phyloP scores from a whole-genome alignment of 2,797 vertebrate genomes.

The Sardinella longiceps region DNA sequence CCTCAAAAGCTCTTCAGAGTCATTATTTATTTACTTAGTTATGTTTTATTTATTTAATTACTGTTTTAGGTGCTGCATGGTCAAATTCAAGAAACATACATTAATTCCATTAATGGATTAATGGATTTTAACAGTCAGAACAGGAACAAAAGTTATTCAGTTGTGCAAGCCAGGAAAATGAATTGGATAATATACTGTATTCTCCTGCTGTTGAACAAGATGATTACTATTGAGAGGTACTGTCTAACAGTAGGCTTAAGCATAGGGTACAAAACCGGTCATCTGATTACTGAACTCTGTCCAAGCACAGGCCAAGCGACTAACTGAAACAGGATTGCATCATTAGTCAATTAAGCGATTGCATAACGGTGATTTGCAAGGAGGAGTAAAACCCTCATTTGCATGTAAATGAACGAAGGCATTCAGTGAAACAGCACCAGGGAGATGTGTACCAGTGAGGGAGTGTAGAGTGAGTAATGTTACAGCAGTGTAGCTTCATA shows the following conservation, averaged over 20 bases:
- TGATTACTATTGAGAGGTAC: background rate
- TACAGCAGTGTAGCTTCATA: conserved; percentile 55
- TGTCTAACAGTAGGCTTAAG: background rate
- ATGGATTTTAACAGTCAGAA: no score
- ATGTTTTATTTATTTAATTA: no score
- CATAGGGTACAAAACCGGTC: background rate
- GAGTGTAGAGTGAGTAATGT: background rate
- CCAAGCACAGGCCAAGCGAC: background rate
- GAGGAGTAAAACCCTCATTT: background rate
- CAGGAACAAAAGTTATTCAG: no score
- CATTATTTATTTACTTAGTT: no score
- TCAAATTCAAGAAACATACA: no score
- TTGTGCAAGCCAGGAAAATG: background rate
- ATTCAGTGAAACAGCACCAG: background rate
- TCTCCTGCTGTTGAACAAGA: background rate
- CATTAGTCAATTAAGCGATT: background rate
- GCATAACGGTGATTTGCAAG: background rate
- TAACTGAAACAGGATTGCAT: background rate
- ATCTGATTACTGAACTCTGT: background rate
- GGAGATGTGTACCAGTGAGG: no score
- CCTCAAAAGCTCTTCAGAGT: no score
- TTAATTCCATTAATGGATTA: no score
- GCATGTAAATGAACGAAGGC: background rate
- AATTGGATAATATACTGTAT: background rate
- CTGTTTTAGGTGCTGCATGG: no score